These are phyloP conservation scores for Thalassophryne amazonica DNA, from an alignment of 2,797 vertebrate species.

Conservation along the genomic window DNA sequence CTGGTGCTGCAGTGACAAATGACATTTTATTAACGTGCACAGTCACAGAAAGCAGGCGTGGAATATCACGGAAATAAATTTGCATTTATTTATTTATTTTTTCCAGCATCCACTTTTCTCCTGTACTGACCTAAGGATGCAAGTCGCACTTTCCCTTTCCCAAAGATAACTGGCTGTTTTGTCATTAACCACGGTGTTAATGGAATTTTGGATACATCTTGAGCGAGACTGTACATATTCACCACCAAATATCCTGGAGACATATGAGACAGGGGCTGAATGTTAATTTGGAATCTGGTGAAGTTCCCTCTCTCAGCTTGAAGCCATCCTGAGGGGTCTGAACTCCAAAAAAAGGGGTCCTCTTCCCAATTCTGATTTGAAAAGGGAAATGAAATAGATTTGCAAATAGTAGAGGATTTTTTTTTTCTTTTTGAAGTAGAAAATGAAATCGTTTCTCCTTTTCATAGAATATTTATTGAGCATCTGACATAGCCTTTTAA, in stretches of 20 bases:
- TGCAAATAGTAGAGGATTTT: constrained; percentile 5
- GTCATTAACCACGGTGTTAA: constrained; percentile 59
- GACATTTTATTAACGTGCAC: constrained; percentile 1
- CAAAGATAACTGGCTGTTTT: constrained; percentile 29
- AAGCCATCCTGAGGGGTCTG: constrained; percentile 72
- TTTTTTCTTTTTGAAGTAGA: constrained; percentile 1
- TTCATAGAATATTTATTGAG: constrained; percentile 13
- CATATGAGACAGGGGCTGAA: constrained; percentile 62
- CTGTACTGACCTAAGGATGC: constrained; percentile 21
- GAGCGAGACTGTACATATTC: constrained; percentile 28
- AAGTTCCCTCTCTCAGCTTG: constrained; percentile 70
- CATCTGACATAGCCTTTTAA: constrained; percentile 19
- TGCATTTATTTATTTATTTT: background rate
- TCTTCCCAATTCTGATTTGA: constrained; percentile 41
- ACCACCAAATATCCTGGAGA: constrained; percentile 53
- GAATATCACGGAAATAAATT: background rate
- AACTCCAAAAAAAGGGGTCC: constrained; percentile 54
- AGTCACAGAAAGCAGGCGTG: background rate
- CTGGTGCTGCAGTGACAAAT: background rate
- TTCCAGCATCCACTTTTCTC: background rate
- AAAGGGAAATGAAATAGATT: constrained; percentile 32
- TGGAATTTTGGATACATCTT: constrained; percentile 53
- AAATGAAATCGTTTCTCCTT: constrained; percentile 3
- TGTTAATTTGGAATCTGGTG: constrained; percentile 77
- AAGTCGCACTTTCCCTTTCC: constrained; percentile 34